Evolutionary conservation across 1,140 invertebrate species (phyloP).

Genomic region (Zophobas morio): DNA sequence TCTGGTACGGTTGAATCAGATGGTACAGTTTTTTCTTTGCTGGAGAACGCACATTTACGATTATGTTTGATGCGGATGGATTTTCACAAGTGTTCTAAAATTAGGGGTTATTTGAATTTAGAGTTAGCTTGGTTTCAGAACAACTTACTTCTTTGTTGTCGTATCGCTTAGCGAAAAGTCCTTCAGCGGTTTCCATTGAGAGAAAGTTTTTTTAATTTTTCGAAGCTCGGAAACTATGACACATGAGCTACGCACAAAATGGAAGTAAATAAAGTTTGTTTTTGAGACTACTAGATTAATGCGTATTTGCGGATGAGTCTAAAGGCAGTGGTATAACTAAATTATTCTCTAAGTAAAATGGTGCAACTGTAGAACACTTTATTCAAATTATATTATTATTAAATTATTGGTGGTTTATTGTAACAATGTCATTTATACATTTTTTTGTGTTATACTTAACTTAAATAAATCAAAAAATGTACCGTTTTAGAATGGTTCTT

Average conservation of each 20-base stretch:
- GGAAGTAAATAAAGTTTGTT: conserved; percentile 28
- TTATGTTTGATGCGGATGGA: not conserved
- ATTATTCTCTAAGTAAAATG: no score
- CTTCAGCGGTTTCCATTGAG: conserved; percentile 20
- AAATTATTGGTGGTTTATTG: no score
- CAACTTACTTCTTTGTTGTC: conserved; percentile 27
- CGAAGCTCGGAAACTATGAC: conserved; percentile 25
- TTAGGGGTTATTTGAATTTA: not conserved
- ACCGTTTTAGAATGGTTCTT: no score
- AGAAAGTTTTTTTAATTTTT: conserved; percentile 20
- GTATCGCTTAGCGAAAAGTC: conserved; percentile 18
- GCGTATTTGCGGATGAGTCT: not conserved
- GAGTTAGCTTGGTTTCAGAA: conserved; percentile 2
- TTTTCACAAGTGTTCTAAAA: conserved; percentile 3
- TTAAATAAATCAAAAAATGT: no score
- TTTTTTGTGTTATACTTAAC: no score
- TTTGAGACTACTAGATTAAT: not conserved
- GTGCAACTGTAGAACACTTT: no score
- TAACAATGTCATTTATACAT: no score
- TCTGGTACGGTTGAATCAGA: not conserved
- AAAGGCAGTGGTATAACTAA: no score
- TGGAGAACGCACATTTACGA: conserved; percentile 11
- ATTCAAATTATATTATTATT: no score
- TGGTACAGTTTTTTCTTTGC: conserved; percentile 10
- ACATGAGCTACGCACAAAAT: not conserved